These are phyloP conservation scores for Schizopygopsis pylzovi DNA, from an alignment of 2,797 vertebrate genomes.

Conservation along the genomic window DNA sequence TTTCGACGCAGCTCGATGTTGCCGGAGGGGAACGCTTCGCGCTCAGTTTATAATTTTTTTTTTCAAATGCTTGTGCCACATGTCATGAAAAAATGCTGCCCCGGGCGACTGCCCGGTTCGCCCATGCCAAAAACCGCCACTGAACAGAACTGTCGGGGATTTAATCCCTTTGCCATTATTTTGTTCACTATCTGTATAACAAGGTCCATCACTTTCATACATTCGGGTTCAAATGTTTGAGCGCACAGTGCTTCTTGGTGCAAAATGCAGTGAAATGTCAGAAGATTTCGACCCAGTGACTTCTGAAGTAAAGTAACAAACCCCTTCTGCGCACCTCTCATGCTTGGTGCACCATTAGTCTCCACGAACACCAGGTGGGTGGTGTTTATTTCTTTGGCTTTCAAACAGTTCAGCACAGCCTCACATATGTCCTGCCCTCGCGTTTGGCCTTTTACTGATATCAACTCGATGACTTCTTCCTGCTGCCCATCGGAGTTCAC, in stretches of 20 bases:
- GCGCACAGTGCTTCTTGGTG: conserved; percentile 56
- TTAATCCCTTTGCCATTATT: conserved; percentile 57
- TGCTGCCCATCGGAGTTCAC: conserved; percentile 54
- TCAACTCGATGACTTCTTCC: conserved; percentile 55
- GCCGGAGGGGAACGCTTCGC: too few relatives aligned
- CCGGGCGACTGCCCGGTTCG: too few relatives aligned
- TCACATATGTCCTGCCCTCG: conserved; percentile 54
- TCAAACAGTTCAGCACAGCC: conserved; percentile 58
- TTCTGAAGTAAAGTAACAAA: conserved; percentile 60
- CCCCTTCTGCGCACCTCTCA: conserved; percentile 54
- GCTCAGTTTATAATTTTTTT: too few relatives aligned
- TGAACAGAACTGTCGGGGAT: not conserved
- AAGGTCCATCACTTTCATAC: conserved; percentile 44
- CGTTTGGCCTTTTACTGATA: conserved; percentile 60
- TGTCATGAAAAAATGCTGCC: too few relatives aligned
- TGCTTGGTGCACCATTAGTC: conserved; percentile 47
- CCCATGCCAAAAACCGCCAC: too few relatives aligned
- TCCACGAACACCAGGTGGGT: conserved; percentile 54
- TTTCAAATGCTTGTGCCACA: too few relatives aligned
- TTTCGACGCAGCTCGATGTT: too few relatives aligned
- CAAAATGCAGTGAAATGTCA: conserved; percentile 58
- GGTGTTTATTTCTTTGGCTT: conserved; percentile 57
- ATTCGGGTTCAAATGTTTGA: conserved; percentile 55
- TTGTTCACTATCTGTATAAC: conserved; percentile 55
- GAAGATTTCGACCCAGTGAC: conserved; percentile 45